These are phyloP conservation scores for Piaya cayana DNA, from an alignment of 2,113 vertebrate genomes.

Conservation along the genomic window DNA sequence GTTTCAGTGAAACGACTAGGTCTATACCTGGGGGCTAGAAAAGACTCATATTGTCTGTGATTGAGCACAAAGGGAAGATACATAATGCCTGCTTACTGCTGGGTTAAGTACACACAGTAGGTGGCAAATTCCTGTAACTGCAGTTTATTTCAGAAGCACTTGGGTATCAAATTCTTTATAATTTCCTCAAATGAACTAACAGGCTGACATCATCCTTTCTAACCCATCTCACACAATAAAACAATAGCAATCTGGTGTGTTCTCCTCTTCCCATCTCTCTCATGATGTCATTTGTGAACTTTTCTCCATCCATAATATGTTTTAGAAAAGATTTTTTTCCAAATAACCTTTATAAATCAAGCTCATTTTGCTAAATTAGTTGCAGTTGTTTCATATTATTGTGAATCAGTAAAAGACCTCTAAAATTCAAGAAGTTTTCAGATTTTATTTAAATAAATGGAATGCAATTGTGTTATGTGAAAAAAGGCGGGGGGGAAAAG, in stretches of 20 bases:
- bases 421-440: neutral
- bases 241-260: slow-evolving; percentile 3
- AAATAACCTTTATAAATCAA: neutral
- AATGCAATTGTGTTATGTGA: neutral
- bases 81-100: neutral
- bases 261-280: neutral
- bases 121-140: neutral
- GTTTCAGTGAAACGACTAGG: neutral
- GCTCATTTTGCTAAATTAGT: neutral
- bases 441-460: neutral
- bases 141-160: neutral
- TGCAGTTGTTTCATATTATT: neutral
- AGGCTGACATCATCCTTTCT: neutral
- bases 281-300: neutral
- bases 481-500: neutral
- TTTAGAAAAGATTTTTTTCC: neutral
- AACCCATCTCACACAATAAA: neutral
- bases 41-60: neutral
- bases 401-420: neutral
- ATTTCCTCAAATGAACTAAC: slow-evolving; percentile 8
- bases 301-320: neutral
- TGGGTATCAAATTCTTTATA: neutral
- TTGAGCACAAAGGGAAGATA: neutral
- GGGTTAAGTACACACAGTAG: accelerated
- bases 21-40: neutral